Percentiles rank a stretch among this genome's conserved stretches.
phyloP scores from a whole-genome alignment of 2,113 vertebrate species.

The Thamnophis sirtalis region DNA sequence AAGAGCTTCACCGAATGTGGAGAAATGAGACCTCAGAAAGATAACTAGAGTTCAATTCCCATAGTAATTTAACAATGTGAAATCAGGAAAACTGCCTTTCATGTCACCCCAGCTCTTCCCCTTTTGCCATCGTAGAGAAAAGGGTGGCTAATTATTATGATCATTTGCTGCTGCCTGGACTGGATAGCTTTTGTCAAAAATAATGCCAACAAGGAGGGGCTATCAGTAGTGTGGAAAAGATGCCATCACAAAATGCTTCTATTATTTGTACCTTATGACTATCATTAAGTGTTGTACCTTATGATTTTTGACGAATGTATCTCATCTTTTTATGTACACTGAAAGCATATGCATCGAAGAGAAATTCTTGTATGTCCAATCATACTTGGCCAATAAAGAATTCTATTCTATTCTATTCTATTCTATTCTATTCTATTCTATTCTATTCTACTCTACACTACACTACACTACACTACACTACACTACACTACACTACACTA shows the following conservation, averaged over 20 bases:
- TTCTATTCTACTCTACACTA: no score
- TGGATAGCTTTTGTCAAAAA: not conserved
- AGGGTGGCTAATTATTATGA: not conserved
- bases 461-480: no score
- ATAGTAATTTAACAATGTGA: not conserved
- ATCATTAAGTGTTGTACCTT: no score
- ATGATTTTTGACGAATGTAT: no score
- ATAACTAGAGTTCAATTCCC: not conserved
- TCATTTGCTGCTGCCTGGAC: not conserved
- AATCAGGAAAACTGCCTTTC: not conserved
- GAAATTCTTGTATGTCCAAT: no score
- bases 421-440: no score
- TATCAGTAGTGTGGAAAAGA: not conserved
- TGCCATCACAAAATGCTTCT: not conserved
- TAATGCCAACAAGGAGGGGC: not conserved
- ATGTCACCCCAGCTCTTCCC: not conserved
- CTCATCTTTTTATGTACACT: no score
- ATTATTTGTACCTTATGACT: not conserved
- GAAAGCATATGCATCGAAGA: no score
- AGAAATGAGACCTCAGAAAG: not conserved
- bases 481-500: no score
- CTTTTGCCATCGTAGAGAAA: not conserved
- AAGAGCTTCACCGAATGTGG: not conserved
- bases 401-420: no score
- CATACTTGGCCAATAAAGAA: no score